A percentile compares a stretch with the other conserved stretches of the same genome.
Evolutionary conservation across 2,113 vertebrate genomes (phyloP).

Genomic region (Vulpes lagopus): DNA sequence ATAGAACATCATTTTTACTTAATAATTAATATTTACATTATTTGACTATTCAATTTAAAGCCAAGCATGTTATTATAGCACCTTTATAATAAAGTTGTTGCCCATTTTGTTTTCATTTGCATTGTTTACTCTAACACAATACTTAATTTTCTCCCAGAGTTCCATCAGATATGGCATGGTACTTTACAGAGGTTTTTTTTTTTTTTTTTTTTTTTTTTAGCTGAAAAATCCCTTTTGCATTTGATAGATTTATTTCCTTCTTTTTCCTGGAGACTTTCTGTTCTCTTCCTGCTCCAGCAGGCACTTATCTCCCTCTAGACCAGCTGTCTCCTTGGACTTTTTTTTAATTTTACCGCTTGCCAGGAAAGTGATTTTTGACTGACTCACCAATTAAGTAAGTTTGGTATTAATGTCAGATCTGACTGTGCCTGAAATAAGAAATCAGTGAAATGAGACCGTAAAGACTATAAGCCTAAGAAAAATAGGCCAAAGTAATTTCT

Average conservation of each 20-base stretch:
- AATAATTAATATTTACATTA: background rate
- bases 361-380: conserved; percentile 64
- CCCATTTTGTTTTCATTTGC: background rate
- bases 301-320: background rate
- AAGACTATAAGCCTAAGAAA: conserved; percentile 54
- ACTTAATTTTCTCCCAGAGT: background rate
- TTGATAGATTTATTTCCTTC: background rate
- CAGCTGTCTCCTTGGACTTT: background rate
- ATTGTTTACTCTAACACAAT: background rate
- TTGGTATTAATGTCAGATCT: conserved; percentile 68
- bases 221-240: background rate
- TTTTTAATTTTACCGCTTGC: conserved; percentile 42
- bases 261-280: background rate
- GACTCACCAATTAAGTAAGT: conserved; percentile 70
- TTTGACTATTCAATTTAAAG: background rate
- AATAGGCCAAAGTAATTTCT: conserved; percentile 50
- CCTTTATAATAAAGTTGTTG: background rate
- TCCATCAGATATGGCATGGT: background rate
- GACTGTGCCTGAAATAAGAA: conserved; percentile 74
- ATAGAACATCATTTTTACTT: background rate
- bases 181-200: background rate
- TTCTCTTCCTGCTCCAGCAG: background rate
- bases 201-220: background rate
- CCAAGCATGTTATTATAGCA: background rate
- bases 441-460: conserved; percentile 50